A percentile compares a stretch with the other conserved stretches of the same genome.
Evolutionary conservation across 23 tunicate species (phyloP).

Genomic region (Halocynthia roretzi): DNA sequence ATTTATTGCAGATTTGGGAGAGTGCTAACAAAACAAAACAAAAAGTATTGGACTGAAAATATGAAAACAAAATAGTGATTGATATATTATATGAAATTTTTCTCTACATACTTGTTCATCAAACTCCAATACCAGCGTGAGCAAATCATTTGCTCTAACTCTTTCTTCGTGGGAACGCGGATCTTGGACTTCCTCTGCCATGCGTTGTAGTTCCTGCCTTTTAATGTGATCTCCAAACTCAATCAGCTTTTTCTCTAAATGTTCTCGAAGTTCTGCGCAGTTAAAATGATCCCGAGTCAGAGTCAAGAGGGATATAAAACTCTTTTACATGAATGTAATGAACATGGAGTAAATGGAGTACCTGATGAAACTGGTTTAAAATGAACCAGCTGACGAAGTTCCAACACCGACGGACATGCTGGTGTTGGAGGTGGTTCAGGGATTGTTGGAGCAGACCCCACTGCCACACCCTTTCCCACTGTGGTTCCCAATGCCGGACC

Average conservation of each 20-base stretch:
- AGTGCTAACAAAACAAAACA: slow-evolving; percentile 28
- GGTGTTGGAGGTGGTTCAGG: slow-evolving; percentile 51
- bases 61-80: neutral
- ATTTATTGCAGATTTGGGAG: slow-evolving; percentile 45
- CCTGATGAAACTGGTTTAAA: slow-evolving; percentile 50
- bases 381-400: slow-evolving; percentile 74
- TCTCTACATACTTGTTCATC: slow-evolving; percentile 32
- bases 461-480: slow-evolving; percentile 72
- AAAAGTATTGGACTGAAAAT: neutral
- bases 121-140: slow-evolving; percentile 68
- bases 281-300: neutral
- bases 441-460: slow-evolving; percentile 51
- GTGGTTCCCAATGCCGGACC: slow-evolving; percentile 80
- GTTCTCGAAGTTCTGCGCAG: slow-evolving; percentile 37
- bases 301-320: neutral
- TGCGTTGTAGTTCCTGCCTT: slow-evolving; percentile 41
- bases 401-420: slow-evolving; percentile 70
- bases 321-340: no score
- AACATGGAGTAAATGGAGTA: neutral
- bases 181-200: slow-evolving; percentile 41
- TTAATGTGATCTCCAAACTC: slow-evolving; percentile 38
- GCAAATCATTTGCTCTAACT: slow-evolving; percentile 75
- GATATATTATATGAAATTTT: neutral
- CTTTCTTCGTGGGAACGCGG: slow-evolving; percentile 71
- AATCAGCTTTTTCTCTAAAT: slow-evolving; percentile 43